These are phyloP conservation scores for Brotula barbata DNA, from an alignment of 2,797 vertebrate genomes.

Conservation along the genomic window DNA sequence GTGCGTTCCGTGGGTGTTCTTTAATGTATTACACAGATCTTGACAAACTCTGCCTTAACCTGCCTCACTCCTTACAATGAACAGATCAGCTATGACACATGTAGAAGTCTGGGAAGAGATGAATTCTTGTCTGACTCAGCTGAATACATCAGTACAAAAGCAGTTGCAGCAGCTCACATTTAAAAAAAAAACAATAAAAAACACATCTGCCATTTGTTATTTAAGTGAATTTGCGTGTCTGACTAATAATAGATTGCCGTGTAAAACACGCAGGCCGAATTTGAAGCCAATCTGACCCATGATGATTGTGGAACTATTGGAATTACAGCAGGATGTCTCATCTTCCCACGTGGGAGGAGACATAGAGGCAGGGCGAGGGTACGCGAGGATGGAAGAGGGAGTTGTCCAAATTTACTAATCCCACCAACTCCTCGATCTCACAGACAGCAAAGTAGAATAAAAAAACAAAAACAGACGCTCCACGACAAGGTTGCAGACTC, in stretches of 20 bases:
- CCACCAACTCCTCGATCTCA: too few species aligned
- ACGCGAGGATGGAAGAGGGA: too few species aligned
- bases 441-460: too few species aligned
- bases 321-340: too few species aligned
- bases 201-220: neutral
- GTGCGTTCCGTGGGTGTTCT: constrained; percentile 38
- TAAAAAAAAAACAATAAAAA: constrained; percentile 9
- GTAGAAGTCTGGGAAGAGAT: constrained; percentile 44
- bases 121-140: constrained; percentile 64
- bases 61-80: constrained; percentile 57
- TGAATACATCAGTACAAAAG: constrained; percentile 39
- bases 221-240: neutral
- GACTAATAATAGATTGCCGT: constrained; percentile 1
- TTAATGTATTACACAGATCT: constrained; percentile 45
- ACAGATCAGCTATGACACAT: constrained; percentile 41
- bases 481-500: too few species aligned
- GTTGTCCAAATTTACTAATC: too few species aligned
- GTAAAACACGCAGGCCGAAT: too few species aligned
- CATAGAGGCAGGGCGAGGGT: too few species aligned
- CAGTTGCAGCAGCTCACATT: constrained; percentile 23
- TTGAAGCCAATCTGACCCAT: too few species aligned
- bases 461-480: too few species aligned
- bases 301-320: too few species aligned
- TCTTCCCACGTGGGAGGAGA: too few species aligned
- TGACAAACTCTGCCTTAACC: constrained; percentile 53